Base-by-base conservation (phyloP, 2,797 vertebrate genomes). In the Tragelaphus eurycerus region DNA sequence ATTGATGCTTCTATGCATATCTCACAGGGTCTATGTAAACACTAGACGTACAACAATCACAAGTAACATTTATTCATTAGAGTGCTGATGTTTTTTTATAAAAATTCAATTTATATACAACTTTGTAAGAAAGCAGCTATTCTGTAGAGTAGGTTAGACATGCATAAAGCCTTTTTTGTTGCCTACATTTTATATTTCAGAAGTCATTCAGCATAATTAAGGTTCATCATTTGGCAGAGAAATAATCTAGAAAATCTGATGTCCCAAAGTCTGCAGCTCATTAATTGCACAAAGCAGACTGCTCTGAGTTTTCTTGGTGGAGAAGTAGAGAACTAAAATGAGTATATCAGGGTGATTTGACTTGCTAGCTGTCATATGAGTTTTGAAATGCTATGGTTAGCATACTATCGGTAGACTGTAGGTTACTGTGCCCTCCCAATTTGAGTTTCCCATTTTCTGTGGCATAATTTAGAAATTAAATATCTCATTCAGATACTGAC, bases 231-330 rank as follows among this genome's bases (percentile, higher is more conserved):
- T 93, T 97, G 29, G 76, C 76, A 96, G 13, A 93, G 46, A 96
- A 97, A 94, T 74, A 90, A 97, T 81, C 55, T 85, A 88, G 86
- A 94, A 96, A 97, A 84, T 96, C 95, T 1, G 46, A 92, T 79
- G 78, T 60, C n/a, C 81, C 38, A 92, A 79, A 89, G 76, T 92
- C 62, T 90, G 85, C 78, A 71, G 71, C 82, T 96, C 74, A 88
- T 54, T 95, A 96, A 95, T 90, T 96, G 79, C 31, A 85, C 46
- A 98, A 95, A 94, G 55, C 13, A 87, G 43, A 95, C 7, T 71
- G 19, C 34, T 93, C 67, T 12, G 25, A 95, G 81, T 87, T 89
- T 96, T 83, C 84, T 91, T 93, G 25, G 67, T 76, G 9, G 52
- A 64, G 38, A 94, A 90, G 71, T 16, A 90, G 43, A 74, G 11